Conservation (phyloP, 2,113 vertebrate genomes). For the Apteryx owenii region DNA sequence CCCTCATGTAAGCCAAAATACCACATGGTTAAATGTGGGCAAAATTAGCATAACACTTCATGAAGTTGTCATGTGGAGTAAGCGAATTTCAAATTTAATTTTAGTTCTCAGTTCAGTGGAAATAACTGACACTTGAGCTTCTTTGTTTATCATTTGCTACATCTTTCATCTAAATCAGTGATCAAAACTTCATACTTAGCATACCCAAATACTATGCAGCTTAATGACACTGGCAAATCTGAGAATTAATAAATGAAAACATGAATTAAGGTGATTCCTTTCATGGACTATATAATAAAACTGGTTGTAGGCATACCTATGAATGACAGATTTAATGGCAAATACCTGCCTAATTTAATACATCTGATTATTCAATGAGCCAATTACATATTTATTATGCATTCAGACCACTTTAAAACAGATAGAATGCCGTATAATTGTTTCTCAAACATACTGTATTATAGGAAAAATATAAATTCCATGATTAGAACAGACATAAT, state of each 20-base stretch:
- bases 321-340: neutral
- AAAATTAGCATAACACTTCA: neutral
- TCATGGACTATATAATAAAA: neutral
- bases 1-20: neutral
- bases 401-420: neutral
- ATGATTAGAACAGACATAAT: neutral
- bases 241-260: neutral
- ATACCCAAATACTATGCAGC: neutral
- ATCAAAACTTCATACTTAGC: neutral
- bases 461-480: neutral
- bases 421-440: neutral
- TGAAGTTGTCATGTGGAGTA: neutral
- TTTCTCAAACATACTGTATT: neutral
- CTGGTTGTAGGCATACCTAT: neutral
- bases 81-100: neutral
- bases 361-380: neutral
- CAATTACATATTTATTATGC: neutral
- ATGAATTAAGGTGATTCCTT: neutral
- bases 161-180: neutral
- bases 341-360: neutral
- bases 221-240: neutral
- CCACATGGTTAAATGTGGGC: neutral
- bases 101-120: neutral
- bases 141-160: neutral
- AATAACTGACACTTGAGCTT: neutral